Conservation (phyloP, 2,888 invertebrate genomes). For the Kryphioiulus occultus region DNA sequence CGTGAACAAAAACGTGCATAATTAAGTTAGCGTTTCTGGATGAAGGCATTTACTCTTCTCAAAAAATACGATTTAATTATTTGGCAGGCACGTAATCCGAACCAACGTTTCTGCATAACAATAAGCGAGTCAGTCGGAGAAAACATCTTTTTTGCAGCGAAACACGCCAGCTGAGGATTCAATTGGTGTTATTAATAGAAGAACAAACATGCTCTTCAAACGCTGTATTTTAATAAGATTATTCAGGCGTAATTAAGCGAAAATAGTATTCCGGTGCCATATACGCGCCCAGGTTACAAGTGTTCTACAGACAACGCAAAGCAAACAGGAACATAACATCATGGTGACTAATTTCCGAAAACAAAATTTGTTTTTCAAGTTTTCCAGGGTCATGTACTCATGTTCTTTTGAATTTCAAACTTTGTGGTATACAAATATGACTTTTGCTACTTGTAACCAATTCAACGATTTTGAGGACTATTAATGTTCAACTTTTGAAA, state of each 20-base stretch:
- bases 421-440: too few species aligned
- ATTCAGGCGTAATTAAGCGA: not conserved
- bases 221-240: not conserved
- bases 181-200: not conserved
- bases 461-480: too few species aligned
- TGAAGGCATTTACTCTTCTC: not conserved
- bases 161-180: not conserved
- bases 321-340: too few species aligned
- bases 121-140: not conserved
- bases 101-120: not conserved
- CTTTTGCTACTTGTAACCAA: too few species aligned
- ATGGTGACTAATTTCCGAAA: too few species aligned
- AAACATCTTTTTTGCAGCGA: not conserved
- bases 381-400: too few species aligned
- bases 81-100: not conserved
- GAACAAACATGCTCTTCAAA: not conserved
- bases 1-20: not conserved
- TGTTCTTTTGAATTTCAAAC: too few species aligned
- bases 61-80: not conserved
- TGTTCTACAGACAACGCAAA: too few species aligned
- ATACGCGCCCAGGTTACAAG: too few species aligned
- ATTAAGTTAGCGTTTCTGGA: slow-evolving; percentile 14
- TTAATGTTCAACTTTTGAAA: too few species aligned
- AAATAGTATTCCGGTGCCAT: not conserved
- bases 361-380: too few species aligned